Percentiles rank a stretch among this genome's conserved stretches.
phyloP scores from a whole-genome alignment of 2,797 vertebrate genomes.

The Neopelma chrysocephalum region DNA sequence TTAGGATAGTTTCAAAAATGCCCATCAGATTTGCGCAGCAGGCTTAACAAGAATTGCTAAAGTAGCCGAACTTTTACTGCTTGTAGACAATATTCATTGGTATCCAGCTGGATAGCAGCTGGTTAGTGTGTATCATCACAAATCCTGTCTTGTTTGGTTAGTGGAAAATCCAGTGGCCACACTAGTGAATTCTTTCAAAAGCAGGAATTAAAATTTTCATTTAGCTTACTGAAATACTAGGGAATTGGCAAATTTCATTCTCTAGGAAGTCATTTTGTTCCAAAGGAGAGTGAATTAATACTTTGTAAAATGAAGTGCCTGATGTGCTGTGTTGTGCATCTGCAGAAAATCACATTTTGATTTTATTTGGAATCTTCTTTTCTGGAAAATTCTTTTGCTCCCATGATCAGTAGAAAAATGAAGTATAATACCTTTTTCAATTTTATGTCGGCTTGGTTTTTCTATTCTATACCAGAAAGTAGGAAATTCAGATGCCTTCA shows the following conservation, averaged over 20 bases:
- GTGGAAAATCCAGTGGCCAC: background rate
- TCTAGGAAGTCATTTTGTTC: background rate
- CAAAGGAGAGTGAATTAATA: background rate
- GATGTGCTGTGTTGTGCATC: background rate
- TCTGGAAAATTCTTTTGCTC: background rate
- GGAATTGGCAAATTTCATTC: background rate
- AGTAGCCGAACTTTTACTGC: background rate
- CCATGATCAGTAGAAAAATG: background rate
- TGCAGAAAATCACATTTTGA: background rate
- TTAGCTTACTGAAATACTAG: background rate
- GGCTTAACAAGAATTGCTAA: background rate
- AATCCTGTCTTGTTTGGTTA: background rate
- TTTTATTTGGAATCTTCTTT: background rate
- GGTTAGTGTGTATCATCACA: background rate
- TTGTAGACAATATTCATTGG: background rate
- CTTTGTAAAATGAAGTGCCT: background rate
- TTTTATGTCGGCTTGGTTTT: background rate
- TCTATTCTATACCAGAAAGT: background rate
- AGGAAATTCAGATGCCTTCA: background rate
- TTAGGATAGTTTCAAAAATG: background rate
- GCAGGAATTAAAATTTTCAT: background rate
- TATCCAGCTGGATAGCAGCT: background rate
- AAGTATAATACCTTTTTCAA: background rate
- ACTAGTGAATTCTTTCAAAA: background rate
- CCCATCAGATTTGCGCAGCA: background rate